Evolutionary conservation across 2,797 vertebrate genomes (phyloP).

Genomic region (Argya squamiceps): DNA sequence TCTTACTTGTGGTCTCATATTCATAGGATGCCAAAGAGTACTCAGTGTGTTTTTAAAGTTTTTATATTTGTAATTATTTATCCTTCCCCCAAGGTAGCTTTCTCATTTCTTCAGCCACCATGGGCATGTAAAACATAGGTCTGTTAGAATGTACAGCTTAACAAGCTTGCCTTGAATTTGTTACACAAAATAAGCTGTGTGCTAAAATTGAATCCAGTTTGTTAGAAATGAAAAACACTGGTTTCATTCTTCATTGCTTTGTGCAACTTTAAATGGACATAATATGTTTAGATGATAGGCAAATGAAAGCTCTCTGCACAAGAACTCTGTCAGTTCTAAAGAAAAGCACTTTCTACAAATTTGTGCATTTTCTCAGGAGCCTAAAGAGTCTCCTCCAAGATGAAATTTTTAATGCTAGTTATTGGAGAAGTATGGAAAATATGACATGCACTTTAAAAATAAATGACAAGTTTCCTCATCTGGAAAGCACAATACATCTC

Average conservation of each 20-base stretch:
- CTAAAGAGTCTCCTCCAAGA: background rate
- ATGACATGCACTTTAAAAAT: background rate
- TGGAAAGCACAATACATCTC: background rate
- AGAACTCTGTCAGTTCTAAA: background rate
- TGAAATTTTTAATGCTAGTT: background rate
- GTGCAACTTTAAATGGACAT: background rate
- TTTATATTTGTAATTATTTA: background rate
- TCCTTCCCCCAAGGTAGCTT: background rate
- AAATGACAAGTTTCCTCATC: background rate
- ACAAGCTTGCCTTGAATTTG: background rate
- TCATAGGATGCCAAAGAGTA: background rate
- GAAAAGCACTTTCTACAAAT: background rate
- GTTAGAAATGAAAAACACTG: background rate
- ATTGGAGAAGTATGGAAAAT: background rate
- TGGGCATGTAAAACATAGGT: background rate
- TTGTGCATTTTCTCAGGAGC: background rate
- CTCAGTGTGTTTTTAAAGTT: background rate
- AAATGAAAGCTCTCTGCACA: background rate
- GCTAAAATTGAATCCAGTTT: background rate
- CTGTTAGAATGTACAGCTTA: background rate
- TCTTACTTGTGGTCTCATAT: slow-evolving; percentile 5
- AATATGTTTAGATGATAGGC: background rate
- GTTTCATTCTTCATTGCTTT: slow-evolving; percentile 13
- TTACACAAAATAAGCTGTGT: background rate
- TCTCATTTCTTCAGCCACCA: background rate